Conservation (phyloP, 2,888 invertebrate genomes). For the Protodeltote pygarga region DNA sequence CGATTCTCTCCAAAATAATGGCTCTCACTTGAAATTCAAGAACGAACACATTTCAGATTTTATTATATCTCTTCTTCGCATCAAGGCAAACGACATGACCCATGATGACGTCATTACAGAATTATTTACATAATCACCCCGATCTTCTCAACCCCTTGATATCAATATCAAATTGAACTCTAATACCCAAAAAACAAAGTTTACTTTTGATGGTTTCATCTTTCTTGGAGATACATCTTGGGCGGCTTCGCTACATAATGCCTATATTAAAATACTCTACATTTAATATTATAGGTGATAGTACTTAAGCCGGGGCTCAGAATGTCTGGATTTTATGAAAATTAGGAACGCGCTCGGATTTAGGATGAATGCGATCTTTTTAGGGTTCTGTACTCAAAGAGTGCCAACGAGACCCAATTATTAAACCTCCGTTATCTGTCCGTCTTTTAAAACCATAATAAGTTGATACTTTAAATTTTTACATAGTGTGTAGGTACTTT, state of each 20-base stretch:
- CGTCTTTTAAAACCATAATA: too few relatives aligned
- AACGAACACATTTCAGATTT: conserved; percentile 64
- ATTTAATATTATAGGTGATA: conserved; percentile 64
- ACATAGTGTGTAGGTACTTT: too few relatives aligned
- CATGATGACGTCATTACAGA: conserved; percentile 74
- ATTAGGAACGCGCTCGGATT: conserved; percentile 12
- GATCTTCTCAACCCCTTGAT: conserved; percentile 46
- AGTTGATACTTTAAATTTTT: too few relatives aligned
- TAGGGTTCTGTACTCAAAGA: too few relatives aligned
- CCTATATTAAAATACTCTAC: conserved; percentile 64
- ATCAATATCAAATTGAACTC: conserved; percentile 43
- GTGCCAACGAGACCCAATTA: too few relatives aligned
- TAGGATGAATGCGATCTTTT: conserved; percentile 12
- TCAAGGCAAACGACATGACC: conserved; percentile 71
- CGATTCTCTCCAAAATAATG: conserved; percentile 41
- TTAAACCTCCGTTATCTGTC: too few relatives aligned
- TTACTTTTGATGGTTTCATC: conserved; percentile 29
- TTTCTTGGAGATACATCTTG: conserved; percentile 47
- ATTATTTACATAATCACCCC: conserved; percentile 77
- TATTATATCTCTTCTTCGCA: conserved; percentile 69
- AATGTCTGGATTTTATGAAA: conserved; percentile 37
- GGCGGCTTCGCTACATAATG: conserved; percentile 55
- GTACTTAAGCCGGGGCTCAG: conserved; percentile 39
- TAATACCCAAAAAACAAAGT: conserved; percentile 34
- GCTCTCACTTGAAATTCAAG: conserved; percentile 43